A percentile compares a stretch with the other conserved stretches of the same genome.
Conservation (phyloP, 92 coral and sea anemone genomes). For the Porites rus region DNA sequence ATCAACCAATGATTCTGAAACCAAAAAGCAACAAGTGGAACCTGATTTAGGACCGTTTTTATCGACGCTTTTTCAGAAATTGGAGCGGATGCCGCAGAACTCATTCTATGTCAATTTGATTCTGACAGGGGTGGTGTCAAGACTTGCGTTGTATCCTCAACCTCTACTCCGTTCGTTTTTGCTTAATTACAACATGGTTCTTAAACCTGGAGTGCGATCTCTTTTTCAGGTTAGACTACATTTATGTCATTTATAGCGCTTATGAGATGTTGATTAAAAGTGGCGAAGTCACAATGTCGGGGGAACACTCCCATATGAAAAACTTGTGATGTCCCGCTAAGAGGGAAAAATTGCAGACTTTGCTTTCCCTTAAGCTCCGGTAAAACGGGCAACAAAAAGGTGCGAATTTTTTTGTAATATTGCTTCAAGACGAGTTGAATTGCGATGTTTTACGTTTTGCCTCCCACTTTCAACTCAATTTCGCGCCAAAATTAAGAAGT, state of each 20-base stretch:
- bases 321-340: no score
- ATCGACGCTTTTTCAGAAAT: slow-evolving; percentile 83
- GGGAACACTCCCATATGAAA: no score
- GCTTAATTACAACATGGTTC: slow-evolving; percentile 95
- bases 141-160: slow-evolving; percentile 92
- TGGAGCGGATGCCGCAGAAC: slow-evolving; percentile 95
- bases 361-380: no score
- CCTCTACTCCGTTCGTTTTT: slow-evolving; percentile 95
- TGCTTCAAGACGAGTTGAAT: no score
- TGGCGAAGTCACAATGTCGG: no score
- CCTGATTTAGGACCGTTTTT: slow-evolving; percentile 82
- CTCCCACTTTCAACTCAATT: no score
- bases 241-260: neutral
- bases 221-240: slow-evolving; percentile 86
- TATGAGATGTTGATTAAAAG: no score
- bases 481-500: no score
- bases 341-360: no score
- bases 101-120: slow-evolving; percentile 93
- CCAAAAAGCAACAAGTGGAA: slow-evolving; percentile 40
- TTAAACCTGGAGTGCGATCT: slow-evolving; percentile 97
- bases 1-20: slow-evolving; percentile 71
- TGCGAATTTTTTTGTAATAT: no score
- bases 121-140: slow-evolving; percentile 89
- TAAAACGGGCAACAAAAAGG: no score
- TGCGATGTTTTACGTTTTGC: no score